Percentiles rank a stretch among this genome's conserved stretches.
Conservation (phyloP, 2,888 invertebrate species). For the Hyppa rectilinea region DNA sequence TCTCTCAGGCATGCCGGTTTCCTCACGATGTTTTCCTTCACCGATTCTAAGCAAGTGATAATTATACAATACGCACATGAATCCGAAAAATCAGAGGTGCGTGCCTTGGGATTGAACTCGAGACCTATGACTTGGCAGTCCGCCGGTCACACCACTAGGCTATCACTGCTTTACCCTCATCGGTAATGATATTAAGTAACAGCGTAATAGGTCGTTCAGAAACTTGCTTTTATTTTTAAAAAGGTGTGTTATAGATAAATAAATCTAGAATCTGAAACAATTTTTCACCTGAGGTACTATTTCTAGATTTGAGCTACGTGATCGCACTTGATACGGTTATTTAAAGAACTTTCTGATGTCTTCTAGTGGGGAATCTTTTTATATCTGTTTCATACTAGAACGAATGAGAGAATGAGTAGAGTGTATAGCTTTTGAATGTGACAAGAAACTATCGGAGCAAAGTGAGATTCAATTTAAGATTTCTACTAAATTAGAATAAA, state of each 20-base stretch:
- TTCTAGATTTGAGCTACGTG: conserved; percentile 3
- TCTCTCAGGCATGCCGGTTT: too few species aligned
- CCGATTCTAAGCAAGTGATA: too few species aligned
- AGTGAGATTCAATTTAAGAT: neutral
- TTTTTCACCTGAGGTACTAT: neutral
- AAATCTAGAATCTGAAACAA: conserved; percentile 5
- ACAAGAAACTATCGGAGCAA: neutral
- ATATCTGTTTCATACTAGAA: neutral
- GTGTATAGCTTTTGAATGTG: neutral
- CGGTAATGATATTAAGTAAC: neutral
- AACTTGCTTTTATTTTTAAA: neutral
- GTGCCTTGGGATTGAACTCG: too few species aligned
- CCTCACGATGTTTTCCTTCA: too few species aligned
- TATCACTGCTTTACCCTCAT: too few species aligned
- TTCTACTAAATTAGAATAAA: neutral
- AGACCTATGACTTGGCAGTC: too few species aligned
- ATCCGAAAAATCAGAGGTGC: too few species aligned
- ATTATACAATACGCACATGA: too few species aligned
- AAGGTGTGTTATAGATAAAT: too few species aligned
- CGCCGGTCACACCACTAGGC: too few species aligned
- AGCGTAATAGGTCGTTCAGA: neutral
- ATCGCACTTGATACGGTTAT: conserved; percentile 8
- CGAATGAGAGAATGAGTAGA: too few species aligned
- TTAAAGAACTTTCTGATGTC: neutral
- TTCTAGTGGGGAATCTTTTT: neutral